A percentile compares a stretch with the other conserved stretches of the same genome.
Conservation (phyloP, 2,113 vertebrate species). For the Eolophus roseicapilla region DNA sequence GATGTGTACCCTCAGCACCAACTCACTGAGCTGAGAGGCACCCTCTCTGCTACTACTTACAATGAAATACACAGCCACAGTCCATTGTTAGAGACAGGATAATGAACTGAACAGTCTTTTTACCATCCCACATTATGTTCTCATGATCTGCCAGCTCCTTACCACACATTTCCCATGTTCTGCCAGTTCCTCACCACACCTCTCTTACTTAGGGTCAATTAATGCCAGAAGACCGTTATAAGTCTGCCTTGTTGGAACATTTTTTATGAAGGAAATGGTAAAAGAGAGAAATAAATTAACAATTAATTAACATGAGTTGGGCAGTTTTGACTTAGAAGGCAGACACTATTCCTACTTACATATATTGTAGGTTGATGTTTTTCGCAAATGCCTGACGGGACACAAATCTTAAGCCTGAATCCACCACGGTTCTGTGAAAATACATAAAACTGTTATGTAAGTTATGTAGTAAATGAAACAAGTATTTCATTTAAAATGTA, state of each 20-base stretch:
- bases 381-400: constrained; percentile 90
- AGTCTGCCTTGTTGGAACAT: background rate
- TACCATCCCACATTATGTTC: background rate
- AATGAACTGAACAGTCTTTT: background rate
- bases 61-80: background rate
- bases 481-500: background rate
- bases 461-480: background rate
- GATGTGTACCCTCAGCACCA: background rate
- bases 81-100: background rate
- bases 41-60: background rate
- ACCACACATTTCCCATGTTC: background rate
- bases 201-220: background rate
- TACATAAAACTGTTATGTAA: background rate
- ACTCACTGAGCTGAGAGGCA: background rate
- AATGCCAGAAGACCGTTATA: background rate
- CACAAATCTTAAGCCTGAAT: constrained; percentile 89
- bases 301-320: background rate
- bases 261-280: background rate
- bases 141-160: background rate
- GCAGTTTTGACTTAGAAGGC: background rate
- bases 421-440: constrained; percentile 88
- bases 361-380: constrained; percentile 89
- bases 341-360: constrained; percentile 82
- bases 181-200: background rate
- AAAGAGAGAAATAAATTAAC: background rate